Conservation (phyloP, 2,888 invertebrate species). For the Ophion ventricosus region DNA sequence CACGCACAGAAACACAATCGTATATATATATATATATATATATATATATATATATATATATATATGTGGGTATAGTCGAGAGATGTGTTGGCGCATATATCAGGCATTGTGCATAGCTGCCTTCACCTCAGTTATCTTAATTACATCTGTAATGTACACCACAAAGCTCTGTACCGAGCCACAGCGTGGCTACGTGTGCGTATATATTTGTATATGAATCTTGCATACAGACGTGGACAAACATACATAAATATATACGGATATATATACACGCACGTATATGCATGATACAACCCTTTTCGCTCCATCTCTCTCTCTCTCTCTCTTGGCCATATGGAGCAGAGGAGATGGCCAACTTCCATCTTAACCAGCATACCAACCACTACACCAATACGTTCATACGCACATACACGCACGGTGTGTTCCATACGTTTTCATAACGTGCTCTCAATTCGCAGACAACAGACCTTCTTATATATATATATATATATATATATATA, state of each 20-base stretch:
- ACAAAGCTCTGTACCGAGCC: constrained; percentile 70
- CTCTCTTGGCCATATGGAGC: neutral
- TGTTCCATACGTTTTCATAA: constrained; percentile 25
- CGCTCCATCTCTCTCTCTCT: constrained; percentile 63
- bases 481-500: constrained; percentile 34
- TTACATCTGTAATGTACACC: constrained; percentile 83
- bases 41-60: constrained; percentile 47
- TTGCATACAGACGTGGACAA: neutral
- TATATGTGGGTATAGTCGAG: constrained; percentile 56
- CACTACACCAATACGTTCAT: neutral
- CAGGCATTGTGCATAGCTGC: constrained; percentile 81
- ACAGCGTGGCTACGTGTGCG: constrained; percentile 49
- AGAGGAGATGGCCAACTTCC: neutral
- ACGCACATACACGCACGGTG: constrained; percentile 15
- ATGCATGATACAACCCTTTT: neutral
- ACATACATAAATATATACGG: neutral
- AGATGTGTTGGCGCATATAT: constrained; percentile 77
- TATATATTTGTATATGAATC: neutral
- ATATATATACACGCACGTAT: neutral
- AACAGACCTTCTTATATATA: constrained; percentile 44
- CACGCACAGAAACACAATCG: constrained; percentile 9
- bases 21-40: neutral
- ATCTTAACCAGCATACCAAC: constrained; percentile 7
- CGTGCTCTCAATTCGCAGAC: constrained; percentile 44
- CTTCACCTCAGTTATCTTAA: constrained; percentile 82